phyloP scores from a whole-genome alignment of 2,113 vertebrate genomes.

The Nothoprocta pentlandii region DNA sequence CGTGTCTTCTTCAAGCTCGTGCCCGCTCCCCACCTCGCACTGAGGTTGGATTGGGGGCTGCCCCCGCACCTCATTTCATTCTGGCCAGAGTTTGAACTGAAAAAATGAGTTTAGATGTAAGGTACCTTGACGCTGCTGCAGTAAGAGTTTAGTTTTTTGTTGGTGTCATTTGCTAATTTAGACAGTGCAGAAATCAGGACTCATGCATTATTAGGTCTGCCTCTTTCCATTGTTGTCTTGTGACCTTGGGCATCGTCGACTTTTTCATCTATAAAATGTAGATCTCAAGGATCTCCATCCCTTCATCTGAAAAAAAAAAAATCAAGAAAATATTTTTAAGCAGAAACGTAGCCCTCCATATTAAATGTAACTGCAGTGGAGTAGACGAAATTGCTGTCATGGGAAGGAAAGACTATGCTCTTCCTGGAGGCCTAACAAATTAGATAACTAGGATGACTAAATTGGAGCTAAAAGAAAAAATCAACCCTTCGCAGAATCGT shows the following conservation, averaged over 20 bases:
- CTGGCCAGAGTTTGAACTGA: background rate
- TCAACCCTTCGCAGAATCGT: accelerated
- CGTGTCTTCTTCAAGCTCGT: background rate
- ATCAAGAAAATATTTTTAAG: background rate
- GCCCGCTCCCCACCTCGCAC: background rate
- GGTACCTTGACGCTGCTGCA: background rate
- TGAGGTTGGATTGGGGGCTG: background rate
- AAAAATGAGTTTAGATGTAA: no score
- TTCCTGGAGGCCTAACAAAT: background rate
- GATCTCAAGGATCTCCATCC: background rate
- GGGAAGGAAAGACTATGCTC: background rate
- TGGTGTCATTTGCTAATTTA: background rate
- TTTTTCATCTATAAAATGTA: background rate
- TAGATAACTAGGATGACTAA: background rate
- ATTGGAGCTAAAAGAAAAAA: background rate
- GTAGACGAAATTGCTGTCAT: background rate
- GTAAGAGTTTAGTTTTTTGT: background rate
- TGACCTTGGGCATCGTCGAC: constrained; percentile 55
- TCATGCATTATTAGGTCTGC: background rate
- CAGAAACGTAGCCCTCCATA: background rate
- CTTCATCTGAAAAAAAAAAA: background rate
- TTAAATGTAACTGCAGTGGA: background rate
- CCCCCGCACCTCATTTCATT: background rate
- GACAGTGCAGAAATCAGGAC: background rate
- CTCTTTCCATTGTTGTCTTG: background rate